Percentiles rank a stretch among this genome's conserved stretches.
Evolutionary conservation across 2,113 vertebrate genomes (phyloP).

Genomic region (Microcebus jonahi): DNA sequence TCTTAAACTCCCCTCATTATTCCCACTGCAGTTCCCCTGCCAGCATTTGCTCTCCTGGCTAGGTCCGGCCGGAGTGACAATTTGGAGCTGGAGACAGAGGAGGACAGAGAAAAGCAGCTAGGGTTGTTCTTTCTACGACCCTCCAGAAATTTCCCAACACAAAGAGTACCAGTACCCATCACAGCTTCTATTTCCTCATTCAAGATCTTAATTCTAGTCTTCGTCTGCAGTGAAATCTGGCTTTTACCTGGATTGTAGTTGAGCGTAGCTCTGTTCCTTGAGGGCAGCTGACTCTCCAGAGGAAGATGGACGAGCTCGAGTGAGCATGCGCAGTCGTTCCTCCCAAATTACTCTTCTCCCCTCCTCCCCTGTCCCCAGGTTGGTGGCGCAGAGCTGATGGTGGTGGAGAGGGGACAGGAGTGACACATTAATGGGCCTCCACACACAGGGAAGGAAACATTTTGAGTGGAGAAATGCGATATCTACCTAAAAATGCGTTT

Average conservation of each 20-base stretch:
- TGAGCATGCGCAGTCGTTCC: not conserved
- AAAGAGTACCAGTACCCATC: rapidly evolving
- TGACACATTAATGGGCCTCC: not conserved
- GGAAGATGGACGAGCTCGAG: not conserved
- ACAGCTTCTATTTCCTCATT: not conserved
- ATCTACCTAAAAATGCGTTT: not conserved
- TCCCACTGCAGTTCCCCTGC: not conserved
- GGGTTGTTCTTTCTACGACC: rapidly evolving
- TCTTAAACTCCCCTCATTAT: too few relatives aligned
- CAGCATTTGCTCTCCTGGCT: not conserved
- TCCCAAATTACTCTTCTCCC: not conserved
- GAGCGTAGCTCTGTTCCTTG: not conserved
- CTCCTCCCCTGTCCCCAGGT: not conserved
- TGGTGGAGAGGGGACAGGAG: not conserved
- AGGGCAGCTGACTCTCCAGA: not conserved
- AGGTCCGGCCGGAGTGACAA: not conserved
- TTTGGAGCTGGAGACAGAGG: not conserved
- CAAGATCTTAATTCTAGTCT: too few relatives aligned
- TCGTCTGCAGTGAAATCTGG: not conserved
- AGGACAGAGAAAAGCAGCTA: too few relatives aligned
- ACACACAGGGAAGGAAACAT: not conserved
- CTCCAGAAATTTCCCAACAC: not conserved
- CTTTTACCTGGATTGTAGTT: not conserved
- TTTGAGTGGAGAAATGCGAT: not conserved
- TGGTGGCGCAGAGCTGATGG: not conserved